Conservation (phyloP, 2,888 invertebrate species). For the Erebia ligea region DNA sequence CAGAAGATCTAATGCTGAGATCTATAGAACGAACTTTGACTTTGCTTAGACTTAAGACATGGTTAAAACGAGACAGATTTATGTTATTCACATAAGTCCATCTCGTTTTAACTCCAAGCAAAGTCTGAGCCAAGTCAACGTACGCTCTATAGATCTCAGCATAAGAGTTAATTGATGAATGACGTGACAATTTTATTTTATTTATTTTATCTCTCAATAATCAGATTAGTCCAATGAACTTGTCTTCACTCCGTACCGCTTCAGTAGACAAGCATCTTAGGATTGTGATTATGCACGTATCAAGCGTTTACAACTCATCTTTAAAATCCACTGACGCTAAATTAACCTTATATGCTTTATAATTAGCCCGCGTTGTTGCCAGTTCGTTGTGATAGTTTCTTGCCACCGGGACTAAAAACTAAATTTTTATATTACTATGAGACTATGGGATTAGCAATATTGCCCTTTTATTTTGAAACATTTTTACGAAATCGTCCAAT, state of each 20-base stretch:
- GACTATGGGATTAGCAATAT: constrained; percentile 59
- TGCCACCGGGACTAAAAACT: constrained; percentile 64
- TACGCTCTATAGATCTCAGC: too few species aligned
- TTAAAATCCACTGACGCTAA: constrained; percentile 18
- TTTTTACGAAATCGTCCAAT: constrained; percentile 74
- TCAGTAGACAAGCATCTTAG: too few species aligned
- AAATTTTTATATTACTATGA: constrained; percentile 56
- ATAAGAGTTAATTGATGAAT: too few species aligned
- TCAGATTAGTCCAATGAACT: not conserved
- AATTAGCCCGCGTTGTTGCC: constrained; percentile 47
- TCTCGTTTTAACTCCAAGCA: too few species aligned
- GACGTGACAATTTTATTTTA: not conserved
- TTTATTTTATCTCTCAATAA: not conserved
- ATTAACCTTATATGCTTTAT: constrained; percentile 46
- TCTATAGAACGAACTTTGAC: too few species aligned
- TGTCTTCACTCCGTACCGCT: too few species aligned
- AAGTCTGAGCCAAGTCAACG: too few species aligned
- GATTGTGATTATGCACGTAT: not conserved
- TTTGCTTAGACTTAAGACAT: too few species aligned
- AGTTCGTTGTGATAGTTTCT: constrained; percentile 77
- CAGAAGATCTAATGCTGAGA: too few species aligned
- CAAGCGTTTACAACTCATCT: not conserved
- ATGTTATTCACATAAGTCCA: too few species aligned
- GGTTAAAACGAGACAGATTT: too few species aligned
- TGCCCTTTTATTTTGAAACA: constrained; percentile 53